A percentile compares a stretch with the other conserved stretches of the same genome.
These are phyloP conservation scores for Tinea semifulvella DNA, from an alignment of 2,888 invertebrate genomes.

Conservation along the genomic window DNA sequence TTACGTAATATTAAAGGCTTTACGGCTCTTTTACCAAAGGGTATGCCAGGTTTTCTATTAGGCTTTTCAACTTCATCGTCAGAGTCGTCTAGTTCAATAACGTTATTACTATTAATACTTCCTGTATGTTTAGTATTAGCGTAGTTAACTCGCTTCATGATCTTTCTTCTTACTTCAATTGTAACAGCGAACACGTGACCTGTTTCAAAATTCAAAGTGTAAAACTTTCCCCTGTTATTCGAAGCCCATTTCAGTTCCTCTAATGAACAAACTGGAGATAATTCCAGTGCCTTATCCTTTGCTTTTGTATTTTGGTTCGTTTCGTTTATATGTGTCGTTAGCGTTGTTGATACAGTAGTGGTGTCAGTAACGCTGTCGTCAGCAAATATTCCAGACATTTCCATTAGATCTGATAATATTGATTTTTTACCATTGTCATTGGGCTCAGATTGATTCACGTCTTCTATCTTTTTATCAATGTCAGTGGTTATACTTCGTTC, in stretches of 20 bases:
- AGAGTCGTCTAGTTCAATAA: constrained; percentile 2
- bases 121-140: background rate
- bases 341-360: background rate
- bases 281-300: constrained; percentile 19
- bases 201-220: constrained; percentile 38
- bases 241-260: constrained; percentile 40
- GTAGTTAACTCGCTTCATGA: background rate
- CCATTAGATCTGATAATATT: constrained; percentile 54
- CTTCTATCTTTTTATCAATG: too few relatives aligned
- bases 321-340: too few relatives aligned
- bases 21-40: too few relatives aligned
- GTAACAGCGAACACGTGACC: constrained; percentile 38
- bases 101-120: background rate
- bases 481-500: too few relatives aligned
- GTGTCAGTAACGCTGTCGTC: constrained; percentile 28
- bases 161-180: constrained; percentile 33
- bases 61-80: background rate
- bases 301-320: background rate
- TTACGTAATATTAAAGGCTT: too few relatives aligned
- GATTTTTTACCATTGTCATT: constrained; percentile 30
- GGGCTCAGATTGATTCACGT: background rate
- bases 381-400: constrained; percentile 54
- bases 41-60: too few relatives aligned
- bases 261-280: constrained; percentile 35
- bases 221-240: constrained; percentile 36